Evolutionary conservation across 2,797 vertebrate genomes (phyloP).

Genomic region (Sphenopsis melanotis): DNA sequence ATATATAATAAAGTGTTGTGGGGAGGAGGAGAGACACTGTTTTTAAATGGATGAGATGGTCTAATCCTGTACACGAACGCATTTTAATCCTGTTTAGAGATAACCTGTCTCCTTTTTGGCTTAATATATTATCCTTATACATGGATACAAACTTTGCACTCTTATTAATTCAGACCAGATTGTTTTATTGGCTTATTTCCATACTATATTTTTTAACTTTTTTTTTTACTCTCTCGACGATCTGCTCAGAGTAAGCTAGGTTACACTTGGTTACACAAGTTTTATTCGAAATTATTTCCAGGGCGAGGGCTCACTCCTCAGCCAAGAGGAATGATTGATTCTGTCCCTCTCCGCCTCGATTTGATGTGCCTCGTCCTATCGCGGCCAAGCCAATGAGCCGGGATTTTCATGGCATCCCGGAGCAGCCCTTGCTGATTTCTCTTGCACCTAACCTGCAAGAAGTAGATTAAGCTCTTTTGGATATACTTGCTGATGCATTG

Average conservation of each 20-base stretch:
- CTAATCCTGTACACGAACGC: slow-evolving; percentile 64
- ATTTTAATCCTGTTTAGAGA: slow-evolving; percentile 68
- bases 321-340: not conserved
- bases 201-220: fast-evolving
- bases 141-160: slow-evolving; percentile 8
- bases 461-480: slow-evolving; percentile 55
- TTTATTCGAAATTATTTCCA: slow-evolving; percentile 47
- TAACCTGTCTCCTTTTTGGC: slow-evolving; percentile 50
- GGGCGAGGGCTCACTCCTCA: not conserved
- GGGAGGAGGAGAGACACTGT: not conserved
- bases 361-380: not conserved
- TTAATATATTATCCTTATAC: not conserved
- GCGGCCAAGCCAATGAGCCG: not conserved
- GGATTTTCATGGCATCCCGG: not conserved
- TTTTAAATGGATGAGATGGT: slow-evolving; percentile 50
- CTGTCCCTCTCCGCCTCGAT: not conserved
- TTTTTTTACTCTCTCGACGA: not conserved
- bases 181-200: not conserved
- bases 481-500: slow-evolving; percentile 62
- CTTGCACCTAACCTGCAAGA: slow-evolving; percentile 11
- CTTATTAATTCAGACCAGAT: not conserved
- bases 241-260: not conserved
- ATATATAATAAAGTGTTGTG: not conserved
- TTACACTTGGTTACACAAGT: slow-evolving; percentile 21
- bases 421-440: not conserved